Conservation (phyloP, 2,888 invertebrate species). For the Eudemis profundana region DNA sequence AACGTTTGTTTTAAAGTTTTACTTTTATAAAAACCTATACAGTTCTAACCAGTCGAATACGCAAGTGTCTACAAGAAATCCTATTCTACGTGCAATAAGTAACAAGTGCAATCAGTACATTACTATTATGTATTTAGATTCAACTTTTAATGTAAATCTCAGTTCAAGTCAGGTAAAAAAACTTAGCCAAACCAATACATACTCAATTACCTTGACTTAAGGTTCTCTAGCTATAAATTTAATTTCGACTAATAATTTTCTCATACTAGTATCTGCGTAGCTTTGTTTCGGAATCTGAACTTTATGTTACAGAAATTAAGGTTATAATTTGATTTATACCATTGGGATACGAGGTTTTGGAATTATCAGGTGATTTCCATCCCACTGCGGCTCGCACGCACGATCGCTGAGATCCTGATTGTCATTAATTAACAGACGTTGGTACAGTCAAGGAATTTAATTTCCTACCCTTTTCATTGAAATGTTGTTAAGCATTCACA, state of each 20-base stretch:
- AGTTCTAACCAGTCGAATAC: too few relatives aligned
- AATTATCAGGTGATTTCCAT: neutral
- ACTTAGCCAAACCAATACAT: neutral
- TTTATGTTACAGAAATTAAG: neutral
- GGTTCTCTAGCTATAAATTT: neutral
- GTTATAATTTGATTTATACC: too few relatives aligned
- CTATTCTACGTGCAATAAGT: too few relatives aligned
- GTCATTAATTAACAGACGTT: constrained; percentile 20
- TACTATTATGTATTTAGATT: too few relatives aligned
- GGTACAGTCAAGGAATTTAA: neutral
- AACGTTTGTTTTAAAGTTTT: too few relatives aligned
- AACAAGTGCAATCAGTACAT: too few relatives aligned
- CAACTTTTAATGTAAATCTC: neutral
- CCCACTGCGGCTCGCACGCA: constrained; percentile 3
- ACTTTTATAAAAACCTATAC: too few relatives aligned
- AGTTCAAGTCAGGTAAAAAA: neutral
- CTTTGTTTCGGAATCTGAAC: neutral
- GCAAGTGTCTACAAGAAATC: too few relatives aligned
- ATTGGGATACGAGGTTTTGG: too few relatives aligned
- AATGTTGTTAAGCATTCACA: too few relatives aligned
- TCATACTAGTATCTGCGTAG: neutral
- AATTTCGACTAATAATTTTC: neutral
- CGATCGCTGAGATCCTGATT: neutral
- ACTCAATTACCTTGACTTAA: neutral
- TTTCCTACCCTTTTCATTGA: too few relatives aligned